Conservation (phyloP, 2,797 vertebrate genomes). For the Percopsis omiscomaycus region DNA sequence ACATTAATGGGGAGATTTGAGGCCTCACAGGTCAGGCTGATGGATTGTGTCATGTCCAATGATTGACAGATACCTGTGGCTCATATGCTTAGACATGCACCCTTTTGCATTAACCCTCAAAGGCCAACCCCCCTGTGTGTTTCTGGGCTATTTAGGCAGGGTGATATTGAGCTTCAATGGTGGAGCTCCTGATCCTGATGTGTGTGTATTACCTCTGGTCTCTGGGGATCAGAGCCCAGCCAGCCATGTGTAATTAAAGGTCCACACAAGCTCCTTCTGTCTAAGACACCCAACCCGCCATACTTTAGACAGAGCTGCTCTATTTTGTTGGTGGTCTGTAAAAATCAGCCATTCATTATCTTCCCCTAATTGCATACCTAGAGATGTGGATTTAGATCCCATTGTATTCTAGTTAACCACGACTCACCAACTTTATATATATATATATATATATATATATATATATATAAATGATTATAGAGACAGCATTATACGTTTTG, state of each 20-base stretch:
- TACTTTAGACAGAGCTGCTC: conserved; percentile 6
- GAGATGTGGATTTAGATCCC: conserved; percentile 15
- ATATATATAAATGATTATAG: too few relatives aligned
- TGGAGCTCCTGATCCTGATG: conserved; percentile 52
- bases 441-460: too few relatives aligned
- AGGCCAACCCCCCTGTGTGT: conserved; percentile 17
- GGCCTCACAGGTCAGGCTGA: conserved; percentile 25
- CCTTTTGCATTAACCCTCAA: conserved; percentile 37
- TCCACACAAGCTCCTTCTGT: conserved; percentile 40
- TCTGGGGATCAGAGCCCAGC: conserved; percentile 46
- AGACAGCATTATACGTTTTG: too few relatives aligned
- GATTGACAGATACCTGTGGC: conserved; percentile 63
- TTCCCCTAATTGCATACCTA: conserved; percentile 36
- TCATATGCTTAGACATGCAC: conserved; percentile 57
- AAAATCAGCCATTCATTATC: conserved; percentile 23
- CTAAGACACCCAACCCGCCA: background rate
- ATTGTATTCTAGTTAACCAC: conserved; percentile 13
- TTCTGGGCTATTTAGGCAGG: conserved; percentile 46
- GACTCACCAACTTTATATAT: background rate
- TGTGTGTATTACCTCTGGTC: conserved; percentile 59
- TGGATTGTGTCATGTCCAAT: conserved; percentile 14
- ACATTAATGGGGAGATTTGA: background rate
- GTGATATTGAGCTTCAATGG: conserved; percentile 59
- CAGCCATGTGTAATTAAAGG: conserved; percentile 68
- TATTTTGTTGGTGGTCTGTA: conserved; percentile 18